Evolutionary conservation across 2,113 vertebrate species (phyloP), one percentile per base, ranked within the genome.

Genomic region (Datnioides undecimradiatus): DNA sequence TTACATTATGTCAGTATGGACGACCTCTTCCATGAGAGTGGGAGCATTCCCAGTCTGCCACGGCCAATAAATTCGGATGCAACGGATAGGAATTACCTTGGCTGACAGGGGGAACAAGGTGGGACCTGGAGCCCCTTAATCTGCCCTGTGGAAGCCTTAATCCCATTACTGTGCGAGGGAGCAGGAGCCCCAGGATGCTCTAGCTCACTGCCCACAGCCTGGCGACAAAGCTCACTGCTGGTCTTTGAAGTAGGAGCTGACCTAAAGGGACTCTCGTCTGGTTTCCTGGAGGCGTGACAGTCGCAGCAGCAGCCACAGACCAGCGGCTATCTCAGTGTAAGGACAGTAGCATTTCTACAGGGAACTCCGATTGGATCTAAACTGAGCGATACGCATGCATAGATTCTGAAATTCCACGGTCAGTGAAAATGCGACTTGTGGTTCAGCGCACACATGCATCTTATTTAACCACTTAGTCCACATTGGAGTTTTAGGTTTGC

Each of bases 91-190:
- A 89, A 69, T 88, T 78, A 86, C 86, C 80, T 78, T 45, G 67
- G n/a, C 49, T 83, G 82, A 87, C 80, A 88, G 68, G 66, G 72
- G 77, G 72, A 79, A 51, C 75, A 76, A 80, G 82, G 66, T 84
- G 71, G 85, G 85, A 87, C 87, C 82, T 2, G 82, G 84, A 90
- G 86, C 89, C 88, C 83, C 89, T 76, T 92, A 91, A 93, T 94
- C 92, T 89, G 85, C 48, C 36, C 65, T 67, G 52, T 87, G 84
- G 89, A 91, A 77, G 64, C 76, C 52, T 54, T 91, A 90, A 93
- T 93, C 92, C 71, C 87, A 92, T 93, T 90, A 89, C 70, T 8
- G 41, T 74, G 65, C 49, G 64, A 80, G 82, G 85, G 82, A 89
- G 70, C 74, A 62, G 79, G 79, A 85, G 82, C 83, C 72, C 80